Evolutionary conservation across 2,113 vertebrate species (phyloP).

Genomic region (Miniopterus natalensis): DNA sequence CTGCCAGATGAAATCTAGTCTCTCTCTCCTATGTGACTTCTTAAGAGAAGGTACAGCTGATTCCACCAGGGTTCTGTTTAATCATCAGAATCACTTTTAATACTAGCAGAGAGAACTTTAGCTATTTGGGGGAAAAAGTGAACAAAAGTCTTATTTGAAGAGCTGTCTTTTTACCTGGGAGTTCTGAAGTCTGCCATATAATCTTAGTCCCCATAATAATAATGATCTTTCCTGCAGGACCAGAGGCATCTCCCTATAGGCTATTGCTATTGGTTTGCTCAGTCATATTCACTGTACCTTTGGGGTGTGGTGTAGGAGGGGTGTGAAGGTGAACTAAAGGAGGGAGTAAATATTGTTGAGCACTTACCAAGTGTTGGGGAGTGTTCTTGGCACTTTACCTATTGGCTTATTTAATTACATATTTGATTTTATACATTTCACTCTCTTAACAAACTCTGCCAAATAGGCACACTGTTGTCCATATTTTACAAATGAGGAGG

Average conservation of each 20-base stretch:
- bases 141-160: not conserved
- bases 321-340: not conserved
- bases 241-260: not conserved
- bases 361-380: not conserved
- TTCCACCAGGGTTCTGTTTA: not conserved
- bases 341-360: not conserved
- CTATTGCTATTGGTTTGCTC: not conserved
- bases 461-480: not conserved
- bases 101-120: not conserved
- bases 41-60: not conserved
- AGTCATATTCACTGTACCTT: not conserved
- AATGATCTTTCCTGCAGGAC: not conserved
- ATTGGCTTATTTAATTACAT: conserved; percentile 20
- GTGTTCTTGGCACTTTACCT: not conserved
- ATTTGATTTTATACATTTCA: not conserved
- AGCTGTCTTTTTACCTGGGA: not conserved
- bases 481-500: not conserved
- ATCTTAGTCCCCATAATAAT: not conserved
- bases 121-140: not conserved
- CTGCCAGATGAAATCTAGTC: not conserved
- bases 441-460: not conserved
- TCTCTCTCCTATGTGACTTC: not conserved
- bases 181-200: not conserved
- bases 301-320: not conserved
- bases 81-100: not conserved